Evolutionary conservation across 2,797 vertebrate genomes (phyloP).

Genomic region (Tapera naevia): DNA sequence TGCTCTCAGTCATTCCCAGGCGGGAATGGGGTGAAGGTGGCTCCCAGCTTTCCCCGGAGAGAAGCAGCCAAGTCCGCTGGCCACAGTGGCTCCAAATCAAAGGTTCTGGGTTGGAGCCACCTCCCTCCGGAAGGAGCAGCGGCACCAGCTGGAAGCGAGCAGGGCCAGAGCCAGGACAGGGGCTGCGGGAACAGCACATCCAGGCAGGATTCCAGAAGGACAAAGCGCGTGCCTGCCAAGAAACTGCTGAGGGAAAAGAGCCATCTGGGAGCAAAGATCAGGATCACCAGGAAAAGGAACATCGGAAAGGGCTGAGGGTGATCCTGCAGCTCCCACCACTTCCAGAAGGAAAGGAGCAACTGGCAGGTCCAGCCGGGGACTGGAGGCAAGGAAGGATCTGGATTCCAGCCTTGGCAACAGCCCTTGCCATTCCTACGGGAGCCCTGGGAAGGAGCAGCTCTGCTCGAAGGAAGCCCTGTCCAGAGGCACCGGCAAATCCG

Average conservation of each 20-base stretch:
- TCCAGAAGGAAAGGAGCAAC: neutral
- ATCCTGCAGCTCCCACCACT: neutral
- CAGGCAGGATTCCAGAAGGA: neutral
- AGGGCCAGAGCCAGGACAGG: neutral
- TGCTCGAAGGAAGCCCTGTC: neutral
- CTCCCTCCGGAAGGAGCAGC: neutral
- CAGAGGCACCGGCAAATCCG: neutral
- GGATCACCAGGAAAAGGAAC: too few species aligned
- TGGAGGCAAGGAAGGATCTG: neutral
- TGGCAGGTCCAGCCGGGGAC: neutral
- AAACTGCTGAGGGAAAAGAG: too few species aligned
- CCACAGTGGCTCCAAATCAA: neutral
- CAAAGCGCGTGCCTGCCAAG: neutral
- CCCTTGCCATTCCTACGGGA: rapidly evolving
- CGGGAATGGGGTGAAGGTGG: neutral
- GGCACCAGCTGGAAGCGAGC: neutral
- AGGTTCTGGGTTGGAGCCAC: neutral
- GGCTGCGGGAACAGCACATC: neutral
- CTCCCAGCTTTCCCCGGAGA: neutral
- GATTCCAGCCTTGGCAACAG: too few species aligned
- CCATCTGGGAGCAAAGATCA: neutral
- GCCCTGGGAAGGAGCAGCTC: neutral
- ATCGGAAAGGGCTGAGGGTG: neutral
- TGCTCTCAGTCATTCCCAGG: neutral
- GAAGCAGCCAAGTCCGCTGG: neutral